These are phyloP conservation scores for Phortica okadai DNA, from an alignment of 2,888 invertebrate species.

Conservation along the genomic window DNA sequence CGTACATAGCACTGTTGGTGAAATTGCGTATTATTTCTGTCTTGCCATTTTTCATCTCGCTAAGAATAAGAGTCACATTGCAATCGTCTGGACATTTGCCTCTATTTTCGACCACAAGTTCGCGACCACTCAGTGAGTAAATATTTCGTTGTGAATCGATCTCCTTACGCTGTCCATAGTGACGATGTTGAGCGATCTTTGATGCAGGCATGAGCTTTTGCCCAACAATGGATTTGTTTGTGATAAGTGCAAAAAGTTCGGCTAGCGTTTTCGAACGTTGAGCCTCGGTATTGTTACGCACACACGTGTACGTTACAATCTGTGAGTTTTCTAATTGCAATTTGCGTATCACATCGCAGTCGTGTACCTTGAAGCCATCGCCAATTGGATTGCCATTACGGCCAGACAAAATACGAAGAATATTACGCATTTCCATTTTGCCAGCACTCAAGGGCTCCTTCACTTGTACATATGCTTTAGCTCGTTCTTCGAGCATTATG, in stretches of 20 bases:
- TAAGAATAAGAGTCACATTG: constrained; percentile 80
- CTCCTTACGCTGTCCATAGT: constrained; percentile 79
- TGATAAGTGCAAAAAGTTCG: constrained; percentile 76
- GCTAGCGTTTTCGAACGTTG: constrained; percentile 77
- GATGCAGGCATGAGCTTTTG: constrained; percentile 72
- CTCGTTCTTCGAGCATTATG: constrained; percentile 68
- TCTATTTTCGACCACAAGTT: constrained; percentile 83
- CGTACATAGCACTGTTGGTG: constrained; percentile 81
- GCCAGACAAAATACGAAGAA: constrained; percentile 84
- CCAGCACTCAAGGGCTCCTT: constrained; percentile 43
- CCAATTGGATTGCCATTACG: constrained; percentile 82
- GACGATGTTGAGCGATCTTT: constrained; percentile 77
- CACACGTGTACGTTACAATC: constrained; percentile 79
- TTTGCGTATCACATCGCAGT: constrained; percentile 80
- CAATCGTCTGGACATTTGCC: constrained; percentile 85
- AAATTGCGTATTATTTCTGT: constrained; percentile 81
- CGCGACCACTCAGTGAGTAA: constrained; percentile 80
- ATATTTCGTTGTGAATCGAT: constrained; percentile 79
- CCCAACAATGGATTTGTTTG: constrained; percentile 73
- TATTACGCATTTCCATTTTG: constrained; percentile 77
- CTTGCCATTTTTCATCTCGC: constrained; percentile 79
- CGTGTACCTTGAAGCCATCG: constrained; percentile 80
- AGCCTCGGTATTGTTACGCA: constrained; percentile 79
- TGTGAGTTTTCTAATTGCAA: constrained; percentile 78
- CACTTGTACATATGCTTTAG: constrained; percentile 59